Conservation (phyloP, 1,140 invertebrate genomes). For the Chrysoperla carnea region DNA sequence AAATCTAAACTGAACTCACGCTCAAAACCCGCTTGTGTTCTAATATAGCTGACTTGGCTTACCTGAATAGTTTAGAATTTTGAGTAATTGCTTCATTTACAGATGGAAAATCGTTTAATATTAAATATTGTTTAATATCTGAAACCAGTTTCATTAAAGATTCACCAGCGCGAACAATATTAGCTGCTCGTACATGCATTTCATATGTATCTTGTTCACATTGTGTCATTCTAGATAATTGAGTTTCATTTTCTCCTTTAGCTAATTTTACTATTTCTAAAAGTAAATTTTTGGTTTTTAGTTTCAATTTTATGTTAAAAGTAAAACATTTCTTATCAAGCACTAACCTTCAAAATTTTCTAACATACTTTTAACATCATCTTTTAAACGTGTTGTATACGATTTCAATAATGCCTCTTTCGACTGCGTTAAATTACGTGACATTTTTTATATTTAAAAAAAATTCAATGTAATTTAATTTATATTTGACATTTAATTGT, state of each 20-base stretch:
- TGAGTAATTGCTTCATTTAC: conserved; percentile 89
- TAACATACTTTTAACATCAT: conserved; percentile 91
- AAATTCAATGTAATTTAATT: too few relatives aligned
- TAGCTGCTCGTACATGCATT: conserved; percentile 89
- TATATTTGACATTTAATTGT: too few relatives aligned
- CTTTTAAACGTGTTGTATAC: conserved; percentile 81
- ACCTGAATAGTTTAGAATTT: conserved; percentile 69
- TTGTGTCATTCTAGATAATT: conserved; percentile 73
- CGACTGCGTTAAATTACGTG: conserved; percentile 62
- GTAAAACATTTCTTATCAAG: conserved; percentile 2
- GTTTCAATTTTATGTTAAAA: conserved; percentile 5
- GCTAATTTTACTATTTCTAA: conserved; percentile 86
- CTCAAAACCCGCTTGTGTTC: too few relatives aligned
- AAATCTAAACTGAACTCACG: too few relatives aligned
- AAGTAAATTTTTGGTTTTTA: conserved; percentile 13
- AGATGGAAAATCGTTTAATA: conserved; percentile 92
- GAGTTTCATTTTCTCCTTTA: conserved; percentile 81
- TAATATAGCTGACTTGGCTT: too few relatives aligned
- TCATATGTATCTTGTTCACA: conserved; percentile 91
- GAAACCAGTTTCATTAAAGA: conserved; percentile 91
- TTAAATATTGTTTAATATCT: conserved; percentile 92
- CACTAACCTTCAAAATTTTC: conserved; percentile 84
- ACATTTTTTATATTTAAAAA: conserved; percentile 19
- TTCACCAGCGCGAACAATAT: conserved; percentile 89
- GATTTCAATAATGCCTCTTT: conserved; percentile 89